phyloP scores from a whole-genome alignment of 1,140 invertebrate species.

The Zaprionus inermis region DNA sequence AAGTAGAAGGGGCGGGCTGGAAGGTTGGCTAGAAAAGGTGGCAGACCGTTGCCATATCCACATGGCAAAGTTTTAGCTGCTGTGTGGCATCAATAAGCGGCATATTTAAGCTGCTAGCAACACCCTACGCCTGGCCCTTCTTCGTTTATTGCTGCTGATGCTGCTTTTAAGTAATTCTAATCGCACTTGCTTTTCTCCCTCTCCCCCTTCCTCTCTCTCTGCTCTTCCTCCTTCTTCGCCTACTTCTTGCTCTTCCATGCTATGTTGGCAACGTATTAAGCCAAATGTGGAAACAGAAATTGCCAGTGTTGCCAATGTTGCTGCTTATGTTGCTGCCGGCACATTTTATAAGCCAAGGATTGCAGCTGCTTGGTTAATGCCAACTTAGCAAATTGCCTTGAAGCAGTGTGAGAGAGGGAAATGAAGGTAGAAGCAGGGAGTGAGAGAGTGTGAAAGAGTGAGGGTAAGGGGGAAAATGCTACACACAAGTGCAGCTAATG shows the following conservation, averaged over 20 bases:
- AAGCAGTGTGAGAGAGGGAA: neutral
- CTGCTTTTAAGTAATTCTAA: slow-evolving; percentile 75
- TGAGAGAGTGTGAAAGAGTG: neutral
- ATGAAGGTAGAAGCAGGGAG: neutral
- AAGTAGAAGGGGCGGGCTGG: too few species aligned
- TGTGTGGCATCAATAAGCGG: slow-evolving; percentile 62
- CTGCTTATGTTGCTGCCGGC: neutral
- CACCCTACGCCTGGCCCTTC: neutral
- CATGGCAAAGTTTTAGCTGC: slow-evolving; percentile 13
- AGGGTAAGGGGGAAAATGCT: neutral
- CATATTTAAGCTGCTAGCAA: slow-evolving; percentile 70
- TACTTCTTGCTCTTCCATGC: neutral
- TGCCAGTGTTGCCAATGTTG: slow-evolving; percentile 9
- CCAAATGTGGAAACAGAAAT: slow-evolving; percentile 22
- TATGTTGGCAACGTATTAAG: slow-evolving; percentile 42
- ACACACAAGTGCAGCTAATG: slow-evolving; percentile 2
- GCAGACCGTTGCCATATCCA: slow-evolving; percentile 24
- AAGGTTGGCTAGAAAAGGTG: neutral
- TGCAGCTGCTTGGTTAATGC: slow-evolving; percentile 35
- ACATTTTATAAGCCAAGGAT: slow-evolving; percentile 34
- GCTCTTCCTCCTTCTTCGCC: slow-evolving; percentile 18
- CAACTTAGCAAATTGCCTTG: slow-evolving; percentile 41
- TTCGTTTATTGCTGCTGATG: slow-evolving; percentile 59
- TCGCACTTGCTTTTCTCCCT: slow-evolving; percentile 36
- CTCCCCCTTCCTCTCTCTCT: too few species aligned